Evolutionary conservation across 2,888 invertebrate genomes (phyloP), one percentile per base, ranked within the genome.

Genomic region (Idaea dimidiata): DNA sequence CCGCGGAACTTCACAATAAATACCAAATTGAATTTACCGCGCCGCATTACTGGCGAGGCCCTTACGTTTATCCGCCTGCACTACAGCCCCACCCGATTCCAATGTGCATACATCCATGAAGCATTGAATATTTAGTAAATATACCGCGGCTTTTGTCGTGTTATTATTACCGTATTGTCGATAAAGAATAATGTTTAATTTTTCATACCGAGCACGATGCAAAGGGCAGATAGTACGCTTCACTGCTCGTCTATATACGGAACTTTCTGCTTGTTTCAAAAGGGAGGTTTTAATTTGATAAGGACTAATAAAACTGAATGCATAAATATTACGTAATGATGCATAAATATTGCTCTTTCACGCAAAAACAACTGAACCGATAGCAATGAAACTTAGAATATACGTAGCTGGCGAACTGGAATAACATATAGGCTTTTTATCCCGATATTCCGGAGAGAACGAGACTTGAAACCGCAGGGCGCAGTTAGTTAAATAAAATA

Each of bases 71-170:
- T 16, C 59, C 79, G 81, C 80, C 68, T 1, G 1, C 62, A 81
- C 43, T 76, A 54, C 7, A 24, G 55, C 81, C 72, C 54, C 54
- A 74, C 76, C 71, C 10, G 10, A 56, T 56, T 61, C 63, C 31
- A 32, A 43, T 24, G 66, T 61, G 68, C 76, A 81, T 69, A 75
- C 78, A 72, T 66, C 75, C 80, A 80, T 80, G 79, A 83, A 82
- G 79, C 82, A 79, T 84, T 80, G 78, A 80, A 82, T 84, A 84
- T 87, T 84, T 81, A 85, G 73, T 79, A 80, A 87, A 80, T 76
- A 78, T 79, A 78, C 75, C 72, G 72, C 73, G 72, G 70, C 79
- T 77, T 43, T 80, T 78, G 67, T 66, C 72, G 74, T 74, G 73
- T 76, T 81, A 77, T 78, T 79, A 80, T 76, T 79, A 77, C 70